Evolutionary conservation across 2,113 vertebrate species (phyloP).

Genomic region (Asarcornis scutulata): DNA sequence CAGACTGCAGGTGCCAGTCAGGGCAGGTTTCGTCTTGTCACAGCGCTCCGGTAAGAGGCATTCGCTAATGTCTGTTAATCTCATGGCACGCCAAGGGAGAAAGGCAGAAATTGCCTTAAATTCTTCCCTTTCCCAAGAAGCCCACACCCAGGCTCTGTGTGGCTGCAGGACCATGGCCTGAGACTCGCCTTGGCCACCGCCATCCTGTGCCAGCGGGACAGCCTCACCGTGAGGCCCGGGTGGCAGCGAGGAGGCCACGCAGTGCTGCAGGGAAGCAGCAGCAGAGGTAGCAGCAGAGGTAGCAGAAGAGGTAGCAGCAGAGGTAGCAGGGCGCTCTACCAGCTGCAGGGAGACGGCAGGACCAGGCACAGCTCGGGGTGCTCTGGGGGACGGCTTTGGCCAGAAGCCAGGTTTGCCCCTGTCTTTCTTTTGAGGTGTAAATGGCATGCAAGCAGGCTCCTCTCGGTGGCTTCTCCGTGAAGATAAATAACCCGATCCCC

Average conservation of each 20-base stretch:
- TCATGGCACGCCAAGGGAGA: slow-evolving; percentile 42
- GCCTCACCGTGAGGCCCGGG: background rate
- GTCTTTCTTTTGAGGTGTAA: slow-evolving; percentile 65
- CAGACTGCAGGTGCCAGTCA: slow-evolving; percentile 53
- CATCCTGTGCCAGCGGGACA: background rate
- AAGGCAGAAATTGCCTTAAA: slow-evolving; percentile 18
- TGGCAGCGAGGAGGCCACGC: background rate
- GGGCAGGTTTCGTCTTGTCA: slow-evolving; percentile 58
- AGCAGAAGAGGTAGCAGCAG: background rate
- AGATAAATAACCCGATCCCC: slow-evolving; percentile 68
- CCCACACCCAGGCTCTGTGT: background rate
- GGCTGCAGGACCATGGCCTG: background rate
- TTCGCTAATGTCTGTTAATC: slow-evolving; percentile 62
- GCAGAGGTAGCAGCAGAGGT: background rate
- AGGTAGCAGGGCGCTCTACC: background rate
- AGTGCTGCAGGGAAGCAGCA: background rate
- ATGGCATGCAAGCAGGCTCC: slow-evolving; percentile 43
- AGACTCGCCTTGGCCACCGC: background rate
- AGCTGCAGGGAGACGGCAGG: background rate
- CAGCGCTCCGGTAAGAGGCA: slow-evolving; percentile 28
- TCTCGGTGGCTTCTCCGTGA: slow-evolving; percentile 24
- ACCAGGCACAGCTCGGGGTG: background rate
- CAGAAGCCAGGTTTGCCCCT: background rate
- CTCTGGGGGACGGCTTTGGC: slow-evolving; percentile 24
- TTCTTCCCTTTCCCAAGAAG: slow-evolving; percentile 37